Percentiles rank a stretch among this genome's conserved stretches.
phyloP scores from a whole-genome alignment of 2,113 vertebrate genomes.

The Pachyramphus minor region DNA sequence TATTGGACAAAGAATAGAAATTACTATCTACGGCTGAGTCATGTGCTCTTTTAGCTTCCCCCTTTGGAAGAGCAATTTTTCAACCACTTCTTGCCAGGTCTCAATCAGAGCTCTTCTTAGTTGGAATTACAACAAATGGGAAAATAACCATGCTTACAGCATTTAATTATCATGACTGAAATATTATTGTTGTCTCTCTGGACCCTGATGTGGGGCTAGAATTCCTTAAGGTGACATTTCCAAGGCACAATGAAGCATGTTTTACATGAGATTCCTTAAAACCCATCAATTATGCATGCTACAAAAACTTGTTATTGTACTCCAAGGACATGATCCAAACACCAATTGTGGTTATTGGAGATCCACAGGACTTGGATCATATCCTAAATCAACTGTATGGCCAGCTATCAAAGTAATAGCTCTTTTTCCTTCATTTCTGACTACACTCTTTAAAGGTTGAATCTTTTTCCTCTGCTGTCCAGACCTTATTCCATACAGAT shows the following conservation, averaged over 20 bases:
- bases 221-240: conserved; percentile 66
- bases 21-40: conserved; percentile 30
- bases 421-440: not conserved
- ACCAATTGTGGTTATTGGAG: conserved; percentile 44
- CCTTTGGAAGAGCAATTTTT: conserved; percentile 40
- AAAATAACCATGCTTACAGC: conserved; percentile 58
- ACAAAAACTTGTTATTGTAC: conserved; percentile 56
- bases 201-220: conserved; percentile 12
- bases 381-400: conserved; percentile 49
- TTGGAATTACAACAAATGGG: conserved; percentile 64
- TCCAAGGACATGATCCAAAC: conserved; percentile 60
- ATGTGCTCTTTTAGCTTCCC: conserved; percentile 25
- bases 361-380: conserved; percentile 55
- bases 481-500: not conserved
- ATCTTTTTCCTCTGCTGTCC: not conserved
- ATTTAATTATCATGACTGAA: conserved; percentile 57
- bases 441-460: not conserved
- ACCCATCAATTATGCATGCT: conserved; percentile 54
- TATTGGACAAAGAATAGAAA: conserved; percentile 50
- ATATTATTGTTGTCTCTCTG: conserved; percentile 47
- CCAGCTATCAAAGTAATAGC: conserved; percentile 37
- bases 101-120: conserved; percentile 62
- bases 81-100: conserved; percentile 61
- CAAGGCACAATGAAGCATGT: conserved; percentile 39
- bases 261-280: conserved; percentile 58